Conservation (phyloP, 2,797 vertebrate species). For the Anolis apletophallus region DNA sequence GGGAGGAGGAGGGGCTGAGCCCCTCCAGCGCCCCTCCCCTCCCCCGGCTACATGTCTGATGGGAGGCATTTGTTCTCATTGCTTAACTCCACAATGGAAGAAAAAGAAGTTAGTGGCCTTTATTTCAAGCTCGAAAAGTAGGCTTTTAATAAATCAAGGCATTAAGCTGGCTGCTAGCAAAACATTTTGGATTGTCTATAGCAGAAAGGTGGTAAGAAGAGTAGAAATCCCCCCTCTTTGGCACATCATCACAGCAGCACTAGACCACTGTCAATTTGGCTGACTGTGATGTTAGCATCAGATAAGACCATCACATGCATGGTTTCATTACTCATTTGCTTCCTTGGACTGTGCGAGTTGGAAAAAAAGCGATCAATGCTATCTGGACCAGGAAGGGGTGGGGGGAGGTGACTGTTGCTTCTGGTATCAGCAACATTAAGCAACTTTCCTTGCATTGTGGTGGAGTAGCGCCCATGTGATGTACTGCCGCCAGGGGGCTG, state of each 20-base stretch:
- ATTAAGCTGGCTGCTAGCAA: neutral
- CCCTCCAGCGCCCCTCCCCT: too few species aligned
- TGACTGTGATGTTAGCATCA: neutral
- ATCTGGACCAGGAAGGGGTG: too few species aligned
- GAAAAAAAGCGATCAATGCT: neutral
- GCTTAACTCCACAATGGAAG: slow-evolving; percentile 34
- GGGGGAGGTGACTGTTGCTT: too few species aligned
- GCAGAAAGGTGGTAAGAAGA: neutral
- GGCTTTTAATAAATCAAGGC: slow-evolving; percentile 49
- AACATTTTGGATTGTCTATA: neutral
- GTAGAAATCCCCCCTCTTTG: neutral
- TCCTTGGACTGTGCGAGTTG: neutral
- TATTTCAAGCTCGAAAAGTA: slow-evolving; percentile 41
- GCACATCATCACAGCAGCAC: neutral
- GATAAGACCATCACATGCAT: neutral
- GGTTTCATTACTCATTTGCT: neutral
- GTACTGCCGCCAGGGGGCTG: too few species aligned
- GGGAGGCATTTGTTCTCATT: slow-evolving; percentile 36
- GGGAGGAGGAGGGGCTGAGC: too few species aligned
- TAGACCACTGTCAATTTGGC: neutral
- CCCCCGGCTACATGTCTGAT: too few species aligned
- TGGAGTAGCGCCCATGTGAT: too few species aligned
- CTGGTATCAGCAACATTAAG: too few species aligned
- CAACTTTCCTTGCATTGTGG: too few species aligned
- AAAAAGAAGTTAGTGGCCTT: slow-evolving; percentile 37